These are phyloP conservation scores for Diglossa brunneiventris DNA, from an alignment of 2,113 vertebrate genomes.

Conservation along the genomic window DNA sequence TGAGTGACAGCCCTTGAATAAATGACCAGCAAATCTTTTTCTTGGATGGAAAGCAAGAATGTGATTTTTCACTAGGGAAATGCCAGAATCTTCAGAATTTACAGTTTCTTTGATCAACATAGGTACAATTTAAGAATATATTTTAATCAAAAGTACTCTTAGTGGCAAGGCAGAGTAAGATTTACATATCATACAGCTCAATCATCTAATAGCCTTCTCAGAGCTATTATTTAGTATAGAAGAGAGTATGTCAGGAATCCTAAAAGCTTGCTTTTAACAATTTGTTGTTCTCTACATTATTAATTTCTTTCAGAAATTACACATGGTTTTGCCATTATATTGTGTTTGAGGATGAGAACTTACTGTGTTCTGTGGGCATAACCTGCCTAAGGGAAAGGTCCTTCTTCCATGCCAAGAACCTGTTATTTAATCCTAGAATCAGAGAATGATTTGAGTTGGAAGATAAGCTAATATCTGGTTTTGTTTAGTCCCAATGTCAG, in stretches of 20 bases:
- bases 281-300: background rate
- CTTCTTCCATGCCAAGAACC: background rate
- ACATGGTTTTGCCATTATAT: background rate
- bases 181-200: fast-evolving
- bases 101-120: background rate
- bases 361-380: background rate
- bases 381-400: background rate
- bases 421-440: background rate
- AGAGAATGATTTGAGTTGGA: background rate
- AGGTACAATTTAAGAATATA: background rate
- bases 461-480: background rate
- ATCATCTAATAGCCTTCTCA: background rate
- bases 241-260: background rate
- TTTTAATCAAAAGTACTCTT: background rate
- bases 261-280: background rate
- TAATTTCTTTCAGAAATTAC: background rate
- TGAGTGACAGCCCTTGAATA: background rate
- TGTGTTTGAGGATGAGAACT: background rate
- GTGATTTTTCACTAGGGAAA: background rate
- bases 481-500: background rate
- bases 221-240: background rate
- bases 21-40: background rate
- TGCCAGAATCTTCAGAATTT: background rate
- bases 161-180: background rate
- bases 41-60: background rate